These are phyloP conservation scores for Gambusia affinis DNA, from an alignment of 2,113 vertebrate species.

Conservation along the genomic window DNA sequence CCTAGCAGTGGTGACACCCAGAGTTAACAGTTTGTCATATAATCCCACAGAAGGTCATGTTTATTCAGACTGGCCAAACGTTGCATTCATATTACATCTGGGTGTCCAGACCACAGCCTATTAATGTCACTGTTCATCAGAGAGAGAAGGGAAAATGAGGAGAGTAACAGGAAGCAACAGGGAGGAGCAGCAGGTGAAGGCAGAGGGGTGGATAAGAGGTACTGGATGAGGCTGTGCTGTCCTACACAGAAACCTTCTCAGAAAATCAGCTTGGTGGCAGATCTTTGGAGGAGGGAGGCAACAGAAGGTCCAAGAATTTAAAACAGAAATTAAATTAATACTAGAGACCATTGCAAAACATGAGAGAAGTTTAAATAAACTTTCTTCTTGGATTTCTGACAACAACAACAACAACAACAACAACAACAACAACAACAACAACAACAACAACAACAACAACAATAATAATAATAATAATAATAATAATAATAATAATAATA, in stretches of 20 bases:
- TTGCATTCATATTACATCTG: constrained; percentile 25
- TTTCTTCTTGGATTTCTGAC: too few species aligned
- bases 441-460: too few species aligned
- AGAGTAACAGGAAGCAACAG: neutral
- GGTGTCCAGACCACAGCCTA: constrained; percentile 39
- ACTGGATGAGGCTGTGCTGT: neutral
- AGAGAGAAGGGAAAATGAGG: neutral
- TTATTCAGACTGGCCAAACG: constrained; percentile 54
- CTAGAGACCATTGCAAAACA: too few species aligned
- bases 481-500: too few species aligned
- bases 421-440: too few species aligned
- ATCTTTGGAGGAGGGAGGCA: constrained; percentile 6
- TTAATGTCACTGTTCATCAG: constrained; percentile 22
- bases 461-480: too few species aligned
- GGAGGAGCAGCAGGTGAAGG: neutral
- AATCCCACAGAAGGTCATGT: constrained; percentile 38
- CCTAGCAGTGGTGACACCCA: constrained; percentile 59
- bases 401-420: too few species aligned
- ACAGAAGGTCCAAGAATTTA: neutral
- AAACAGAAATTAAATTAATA: rapidly evolving
- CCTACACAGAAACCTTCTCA: neutral
- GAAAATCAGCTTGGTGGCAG: neutral
- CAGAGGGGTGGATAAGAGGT: neutral
- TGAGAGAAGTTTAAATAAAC: too few species aligned
- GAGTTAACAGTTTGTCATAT: constrained; percentile 6